Percentiles rank a stretch among this genome's conserved stretches.
These are phyloP conservation scores for Anolis sagrei DNA, from an alignment of 2,113 vertebrate species.

Conservation along the genomic window DNA sequence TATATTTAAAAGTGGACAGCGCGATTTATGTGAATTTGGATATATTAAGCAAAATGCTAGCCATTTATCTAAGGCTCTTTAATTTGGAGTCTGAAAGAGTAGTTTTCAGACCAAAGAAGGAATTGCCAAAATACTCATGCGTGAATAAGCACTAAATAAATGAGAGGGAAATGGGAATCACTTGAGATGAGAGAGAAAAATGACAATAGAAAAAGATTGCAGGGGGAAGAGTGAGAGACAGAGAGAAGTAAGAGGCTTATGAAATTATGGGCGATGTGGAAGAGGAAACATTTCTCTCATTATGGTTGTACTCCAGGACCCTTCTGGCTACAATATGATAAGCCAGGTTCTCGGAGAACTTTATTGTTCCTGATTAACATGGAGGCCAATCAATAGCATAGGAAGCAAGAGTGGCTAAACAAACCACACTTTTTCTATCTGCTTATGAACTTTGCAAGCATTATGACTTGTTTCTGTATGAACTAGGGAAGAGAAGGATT, in stretches of 20 bases:
- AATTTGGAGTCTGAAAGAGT: background rate
- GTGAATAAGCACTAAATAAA: background rate
- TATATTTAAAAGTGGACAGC: background rate
- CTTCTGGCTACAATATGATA: no score
- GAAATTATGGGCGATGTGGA: background rate
- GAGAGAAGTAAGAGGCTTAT: background rate
- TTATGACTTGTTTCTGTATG: no score
- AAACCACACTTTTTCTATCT: no score
- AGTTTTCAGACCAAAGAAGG: conserved; percentile 18
- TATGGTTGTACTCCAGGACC: background rate
- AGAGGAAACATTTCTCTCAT: background rate
- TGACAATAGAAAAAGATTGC: background rate
- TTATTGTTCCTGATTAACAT: no score
- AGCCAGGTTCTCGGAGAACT: no score
- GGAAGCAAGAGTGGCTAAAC: no score
- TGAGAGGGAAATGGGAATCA: background rate
- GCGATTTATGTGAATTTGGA: background rate
- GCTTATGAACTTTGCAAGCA: no score
- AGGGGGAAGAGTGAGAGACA: no score
- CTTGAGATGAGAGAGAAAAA: background rate
- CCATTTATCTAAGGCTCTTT: background rate
- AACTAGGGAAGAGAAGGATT: no score
- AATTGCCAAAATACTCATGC: background rate
- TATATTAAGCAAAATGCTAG: conserved; percentile 3
- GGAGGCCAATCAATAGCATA: no score